These are phyloP conservation scores for Spea hammondii DNA, from an alignment of 2,797 vertebrate genomes.

Conservation along the genomic window DNA sequence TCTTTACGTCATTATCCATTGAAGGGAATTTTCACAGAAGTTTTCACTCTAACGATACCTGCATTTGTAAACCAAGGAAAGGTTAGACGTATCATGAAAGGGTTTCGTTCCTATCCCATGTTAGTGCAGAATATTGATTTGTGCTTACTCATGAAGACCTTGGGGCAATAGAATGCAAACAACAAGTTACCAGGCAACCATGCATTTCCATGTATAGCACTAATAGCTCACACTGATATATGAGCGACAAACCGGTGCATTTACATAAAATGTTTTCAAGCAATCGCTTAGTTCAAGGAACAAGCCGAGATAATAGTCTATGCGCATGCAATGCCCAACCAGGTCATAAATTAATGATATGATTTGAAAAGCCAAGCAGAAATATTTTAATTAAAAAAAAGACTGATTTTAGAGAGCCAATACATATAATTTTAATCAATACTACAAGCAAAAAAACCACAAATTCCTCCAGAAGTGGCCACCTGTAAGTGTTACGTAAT, in stretches of 20 bases:
- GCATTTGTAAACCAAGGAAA: conserved; percentile 26
- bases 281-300: no score
- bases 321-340: no score
- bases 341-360: no score
- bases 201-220: not conserved
- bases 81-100: conserved; percentile 12
- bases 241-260: not conserved
- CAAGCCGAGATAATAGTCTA: no score
- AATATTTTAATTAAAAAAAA: no score
- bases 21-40: conserved; percentile 1
- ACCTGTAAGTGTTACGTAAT: no score
- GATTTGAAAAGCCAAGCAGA: no score
- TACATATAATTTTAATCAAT: no score
- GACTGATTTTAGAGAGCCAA: no score
- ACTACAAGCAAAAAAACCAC: no score
- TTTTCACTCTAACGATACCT: conserved; percentile 14
- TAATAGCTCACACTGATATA: not conserved
- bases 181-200: conserved; percentile 33
- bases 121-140: conserved; percentile 25
- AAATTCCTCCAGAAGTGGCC: no score
- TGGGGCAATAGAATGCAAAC: conserved; percentile 13
- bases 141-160: conserved; percentile 35
- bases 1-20: conserved; percentile 37
- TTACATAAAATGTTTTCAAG: not conserved
- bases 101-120: conserved; percentile 11